Conservation (phyloP, 2,888 invertebrate species). For the Mellilla xanthometata region DNA sequence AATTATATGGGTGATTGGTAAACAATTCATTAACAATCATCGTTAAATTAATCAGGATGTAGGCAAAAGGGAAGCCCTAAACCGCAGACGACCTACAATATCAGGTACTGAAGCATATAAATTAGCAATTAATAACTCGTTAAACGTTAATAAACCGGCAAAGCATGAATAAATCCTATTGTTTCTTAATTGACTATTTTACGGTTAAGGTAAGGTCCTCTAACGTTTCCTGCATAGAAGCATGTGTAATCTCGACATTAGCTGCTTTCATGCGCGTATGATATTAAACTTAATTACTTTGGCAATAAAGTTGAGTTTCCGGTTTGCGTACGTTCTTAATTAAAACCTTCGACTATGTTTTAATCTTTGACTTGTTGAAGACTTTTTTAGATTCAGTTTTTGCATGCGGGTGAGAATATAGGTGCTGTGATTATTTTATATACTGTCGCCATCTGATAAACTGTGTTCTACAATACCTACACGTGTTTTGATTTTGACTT, state of each 20-base stretch:
- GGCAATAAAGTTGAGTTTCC: conserved; percentile 18
- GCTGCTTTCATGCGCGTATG: conserved; percentile 15
- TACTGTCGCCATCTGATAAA: no score
- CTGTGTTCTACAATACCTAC: no score
- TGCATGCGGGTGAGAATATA: no score
- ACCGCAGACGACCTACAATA: conserved; percentile 27
- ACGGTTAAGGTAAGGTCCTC: conserved; percentile 30
- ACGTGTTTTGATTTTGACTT: no score
- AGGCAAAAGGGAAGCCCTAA: conserved; percentile 31
- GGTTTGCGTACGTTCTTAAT: background rate
- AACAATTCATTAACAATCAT: background rate
- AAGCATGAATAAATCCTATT: conserved; percentile 34
- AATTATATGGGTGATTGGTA: no score
- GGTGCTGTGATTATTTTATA: no score
- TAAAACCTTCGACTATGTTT: background rate
- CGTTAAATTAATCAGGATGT: conserved; percentile 20
- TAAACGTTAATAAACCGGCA: conserved; percentile 18
- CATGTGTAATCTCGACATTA: conserved; percentile 1
- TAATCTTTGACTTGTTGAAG: no score
- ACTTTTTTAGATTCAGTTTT: no score
- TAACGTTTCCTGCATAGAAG: conserved; percentile 18
- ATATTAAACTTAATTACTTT: conserved; percentile 19
- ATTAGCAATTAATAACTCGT: conserved; percentile 21
- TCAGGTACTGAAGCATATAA: conserved; percentile 19
- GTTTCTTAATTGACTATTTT: conserved; percentile 42